These are phyloP conservation scores for Schizothorax lantsangensis DNA, from an alignment of 2,797 vertebrate species.

Conservation along the genomic window DNA sequence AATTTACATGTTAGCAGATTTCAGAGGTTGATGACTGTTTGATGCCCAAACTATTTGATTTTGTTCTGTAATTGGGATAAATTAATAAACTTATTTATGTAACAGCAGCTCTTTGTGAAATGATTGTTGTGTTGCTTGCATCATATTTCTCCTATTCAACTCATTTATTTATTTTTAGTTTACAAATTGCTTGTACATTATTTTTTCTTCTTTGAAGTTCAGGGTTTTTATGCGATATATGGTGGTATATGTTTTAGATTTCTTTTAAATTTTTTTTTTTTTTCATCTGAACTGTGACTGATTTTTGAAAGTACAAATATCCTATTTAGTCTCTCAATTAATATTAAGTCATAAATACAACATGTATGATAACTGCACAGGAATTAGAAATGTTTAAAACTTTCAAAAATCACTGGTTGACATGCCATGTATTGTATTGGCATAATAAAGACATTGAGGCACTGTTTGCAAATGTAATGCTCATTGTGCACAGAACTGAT, in stretches of 20 bases:
- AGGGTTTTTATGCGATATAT: not conserved
- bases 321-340: not conserved
- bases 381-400: not conserved
- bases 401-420: not conserved
- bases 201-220: not conserved
- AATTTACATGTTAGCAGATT: not conserved
- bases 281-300: not conserved
- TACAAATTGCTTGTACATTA: not conserved
- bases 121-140: not conserved
- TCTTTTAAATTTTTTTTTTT: not conserved
- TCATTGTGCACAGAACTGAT: not conserved
- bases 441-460: not conserved
- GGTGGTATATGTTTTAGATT: not conserved
- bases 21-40: not conserved
- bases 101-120: not conserved
- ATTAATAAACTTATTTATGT: conserved; percentile 27
- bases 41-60: not conserved
- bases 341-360: not conserved
- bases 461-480: not conserved
- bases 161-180: not conserved
- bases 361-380: not conserved
- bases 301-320: not conserved
- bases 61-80: conserved; percentile 1
- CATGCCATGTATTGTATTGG: not conserved
- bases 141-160: not conserved